A percentile compares a stretch with the other conserved stretches of the same genome.
Evolutionary conservation across 2,888 invertebrate species (phyloP).

Genomic region (Pogonocherus hispidulus): DNA sequence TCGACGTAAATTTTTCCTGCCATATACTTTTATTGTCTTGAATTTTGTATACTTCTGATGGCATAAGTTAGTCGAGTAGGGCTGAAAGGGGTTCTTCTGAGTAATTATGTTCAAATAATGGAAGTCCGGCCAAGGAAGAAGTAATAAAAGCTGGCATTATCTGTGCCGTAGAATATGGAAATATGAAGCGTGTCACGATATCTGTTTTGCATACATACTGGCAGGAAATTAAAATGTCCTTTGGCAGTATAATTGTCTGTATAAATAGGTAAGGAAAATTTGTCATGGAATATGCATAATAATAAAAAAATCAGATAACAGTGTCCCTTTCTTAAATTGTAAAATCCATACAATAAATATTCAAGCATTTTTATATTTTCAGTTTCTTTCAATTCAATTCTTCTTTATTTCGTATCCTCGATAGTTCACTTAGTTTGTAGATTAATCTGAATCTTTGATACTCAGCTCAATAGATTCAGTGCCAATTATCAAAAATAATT

Average conservation of each 20-base stretch:
- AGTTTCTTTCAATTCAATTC: too few relatives aligned
- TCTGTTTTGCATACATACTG: slow-evolving; percentile 46
- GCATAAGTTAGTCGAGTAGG: slow-evolving; percentile 38
- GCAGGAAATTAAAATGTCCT: slow-evolving; percentile 51
- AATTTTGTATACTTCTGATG: slow-evolving; percentile 40
- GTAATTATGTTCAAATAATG: slow-evolving; percentile 38
- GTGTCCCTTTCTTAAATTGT: not conserved
- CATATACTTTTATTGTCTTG: slow-evolving; percentile 51
- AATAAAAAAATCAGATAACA: slow-evolving; percentile 2
- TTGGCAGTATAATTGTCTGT: slow-evolving; percentile 36
- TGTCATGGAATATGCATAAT: slow-evolving; percentile 4
- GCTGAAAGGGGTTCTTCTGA: slow-evolving; percentile 30
- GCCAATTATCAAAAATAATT: too few relatives aligned
- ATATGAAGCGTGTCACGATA: slow-evolving; percentile 48
- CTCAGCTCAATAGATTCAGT: too few relatives aligned
- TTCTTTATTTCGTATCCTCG: too few relatives aligned
- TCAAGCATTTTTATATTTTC: too few relatives aligned
- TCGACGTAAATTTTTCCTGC: slow-evolving; percentile 40
- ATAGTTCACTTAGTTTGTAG: too few relatives aligned
- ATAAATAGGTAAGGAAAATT: slow-evolving; percentile 11
- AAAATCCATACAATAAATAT: not conserved
- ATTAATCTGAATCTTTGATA: too few relatives aligned
- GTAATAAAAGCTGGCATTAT: slow-evolving; percentile 48
- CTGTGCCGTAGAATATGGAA: slow-evolving; percentile 48
- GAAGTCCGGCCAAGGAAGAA: slow-evolving; percentile 33